Evolutionary conservation across 2,797 vertebrate species (phyloP), one percentile per base, ranked within the genome.

Genomic region (Acanthurus tractus): DNA sequence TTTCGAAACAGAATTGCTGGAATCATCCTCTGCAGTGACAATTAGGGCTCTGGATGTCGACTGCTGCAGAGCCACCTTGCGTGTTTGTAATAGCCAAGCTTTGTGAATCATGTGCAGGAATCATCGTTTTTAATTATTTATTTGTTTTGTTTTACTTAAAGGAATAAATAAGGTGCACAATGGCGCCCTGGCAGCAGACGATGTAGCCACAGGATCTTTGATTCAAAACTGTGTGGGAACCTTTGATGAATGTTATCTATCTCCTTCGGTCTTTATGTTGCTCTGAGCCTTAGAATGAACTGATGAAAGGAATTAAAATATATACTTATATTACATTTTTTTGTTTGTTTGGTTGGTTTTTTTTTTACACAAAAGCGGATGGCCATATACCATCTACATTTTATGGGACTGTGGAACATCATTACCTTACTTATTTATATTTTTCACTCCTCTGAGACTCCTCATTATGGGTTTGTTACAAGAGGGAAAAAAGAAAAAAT

Each of bases 21-120:
- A 94, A 93, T 92, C 81, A 78, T 86, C 78, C 68, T 85, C 76
- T 81, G 85, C 50, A 76, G 79, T 40, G 72, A 81, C 75, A 83
- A 89, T 90, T 90, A 62, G 83, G 75, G 63, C 74, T 77, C 18
- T 72, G 79, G 81, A 81, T 79, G 74, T 76, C 38, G 82, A 82
- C 57, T 48, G 25, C 73, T 65, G 49, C 63, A 59, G 65, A 69
- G 58, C 62, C 62, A 85, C 67, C 53, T 77, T 25, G 62, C 54
- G 18, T 2, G 65, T 38, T 45, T 2, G 18, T 44, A 69, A 75
- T 52, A 79, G 44, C 17, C 0, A 17, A 70, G 25, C 46, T 65
- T 74, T 54, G 15, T 48, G 74, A 71, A 74, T 84, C 65, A 74
- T 54, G 17, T 20, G 50, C 17, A 15, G 20, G 12, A 13, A 50